These are phyloP conservation scores for Hapalemur alaotrensis DNA, from an alignment of 2,797 vertebrate species.

Conservation along the genomic window DNA sequence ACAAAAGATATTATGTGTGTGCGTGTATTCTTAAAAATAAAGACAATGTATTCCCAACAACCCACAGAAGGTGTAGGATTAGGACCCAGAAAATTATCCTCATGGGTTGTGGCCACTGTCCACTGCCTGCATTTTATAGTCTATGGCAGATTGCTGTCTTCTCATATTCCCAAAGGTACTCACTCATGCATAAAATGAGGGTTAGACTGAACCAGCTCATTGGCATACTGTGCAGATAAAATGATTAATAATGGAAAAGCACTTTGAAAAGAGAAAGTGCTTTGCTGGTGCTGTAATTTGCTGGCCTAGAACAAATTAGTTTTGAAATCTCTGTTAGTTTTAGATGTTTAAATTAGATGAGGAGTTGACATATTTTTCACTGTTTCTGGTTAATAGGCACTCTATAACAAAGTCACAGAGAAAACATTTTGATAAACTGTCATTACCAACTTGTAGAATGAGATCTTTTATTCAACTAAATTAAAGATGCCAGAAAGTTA, in stretches of 20 bases:
- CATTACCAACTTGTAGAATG: constrained; percentile 30
- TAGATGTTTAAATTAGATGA: constrained; percentile 41
- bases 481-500: constrained; percentile 13
- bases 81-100: not conserved
- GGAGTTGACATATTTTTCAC: constrained; percentile 13
- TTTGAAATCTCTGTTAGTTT: constrained; percentile 50
- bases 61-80: not conserved
- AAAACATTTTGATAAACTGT: constrained; percentile 38
- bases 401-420: not conserved
- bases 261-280: constrained; percentile 12
- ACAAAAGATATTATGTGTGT: too few species aligned
- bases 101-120: not conserved
- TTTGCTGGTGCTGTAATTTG: constrained; percentile 3
- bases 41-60: not conserved
- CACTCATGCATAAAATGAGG: not conserved
- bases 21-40: not conserved
- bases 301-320: constrained; percentile 33
- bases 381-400: not conserved
- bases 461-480: constrained; percentile 40
- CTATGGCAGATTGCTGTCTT: not conserved
- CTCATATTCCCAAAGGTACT: not conserved
- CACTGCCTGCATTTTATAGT: not conserved
- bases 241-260: constrained; percentile 43
- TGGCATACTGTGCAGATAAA: not conserved
- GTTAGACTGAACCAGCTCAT: not conserved